Percentiles rank a stretch among this genome's conserved stretches.
Conservation (phyloP, 2,888 invertebrate genomes). For the Melanotus villosus region DNA sequence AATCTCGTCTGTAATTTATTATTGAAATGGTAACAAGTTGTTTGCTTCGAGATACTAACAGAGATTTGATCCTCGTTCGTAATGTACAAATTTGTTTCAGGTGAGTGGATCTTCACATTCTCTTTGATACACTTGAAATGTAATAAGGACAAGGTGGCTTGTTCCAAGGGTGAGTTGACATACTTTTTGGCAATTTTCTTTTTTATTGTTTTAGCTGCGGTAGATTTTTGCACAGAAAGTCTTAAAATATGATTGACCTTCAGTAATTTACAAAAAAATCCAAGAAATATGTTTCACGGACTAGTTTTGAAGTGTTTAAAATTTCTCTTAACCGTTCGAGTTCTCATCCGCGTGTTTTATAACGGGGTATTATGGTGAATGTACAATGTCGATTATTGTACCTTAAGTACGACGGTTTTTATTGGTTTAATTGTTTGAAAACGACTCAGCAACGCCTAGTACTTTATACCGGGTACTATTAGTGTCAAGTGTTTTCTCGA, state of each 20-base stretch:
- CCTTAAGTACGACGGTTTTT: slow-evolving; percentile 36
- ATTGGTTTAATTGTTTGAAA: slow-evolving; percentile 46
- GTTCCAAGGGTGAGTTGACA: background rate
- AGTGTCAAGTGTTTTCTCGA: slow-evolving; percentile 45
- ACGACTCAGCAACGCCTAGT: slow-evolving; percentile 43
- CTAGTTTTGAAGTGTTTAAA: background rate
- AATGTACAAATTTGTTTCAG: slow-evolving; percentile 17
- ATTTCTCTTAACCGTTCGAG: background rate
- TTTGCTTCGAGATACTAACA: background rate
- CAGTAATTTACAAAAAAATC: too few species aligned
- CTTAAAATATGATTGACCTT: too few species aligned
- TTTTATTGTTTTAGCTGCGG: too few species aligned
- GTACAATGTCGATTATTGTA: slow-evolving; percentile 25
- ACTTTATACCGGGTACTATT: slow-evolving; percentile 44
- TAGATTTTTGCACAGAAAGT: too few species aligned
- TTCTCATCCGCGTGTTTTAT: background rate
- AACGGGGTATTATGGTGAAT: slow-evolving; percentile 15
- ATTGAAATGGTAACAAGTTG: slow-evolving; percentile 24
- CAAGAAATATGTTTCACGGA: background rate
- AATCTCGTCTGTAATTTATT: slow-evolving; percentile 23
- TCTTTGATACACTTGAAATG: background rate
- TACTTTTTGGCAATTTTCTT: too few species aligned
- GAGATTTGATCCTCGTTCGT: slow-evolving; percentile 2
- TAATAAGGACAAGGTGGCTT: background rate
- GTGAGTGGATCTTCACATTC: background rate